These are phyloP conservation scores for Psammodynastes pulverulentus DNA, from an alignment of 2,113 vertebrate species.

Conservation along the genomic window DNA sequence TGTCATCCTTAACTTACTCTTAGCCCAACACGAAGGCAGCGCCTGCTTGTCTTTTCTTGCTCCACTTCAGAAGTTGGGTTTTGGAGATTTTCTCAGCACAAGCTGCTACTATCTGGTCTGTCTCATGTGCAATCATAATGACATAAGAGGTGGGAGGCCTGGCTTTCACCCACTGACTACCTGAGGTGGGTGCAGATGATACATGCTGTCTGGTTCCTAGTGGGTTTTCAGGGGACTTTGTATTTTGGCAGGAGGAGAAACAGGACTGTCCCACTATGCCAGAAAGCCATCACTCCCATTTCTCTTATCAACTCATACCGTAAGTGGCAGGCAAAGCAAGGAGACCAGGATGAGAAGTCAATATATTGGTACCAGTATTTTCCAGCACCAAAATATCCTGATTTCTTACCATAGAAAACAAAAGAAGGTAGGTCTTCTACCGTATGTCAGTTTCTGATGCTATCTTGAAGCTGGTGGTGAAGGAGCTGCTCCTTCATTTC, in stretches of 20 bases:
- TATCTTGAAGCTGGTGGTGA: background rate
- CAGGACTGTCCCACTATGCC: background rate
- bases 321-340: background rate
- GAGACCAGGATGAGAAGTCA: background rate
- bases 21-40: background rate
- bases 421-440: background rate
- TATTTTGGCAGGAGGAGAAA: background rate
- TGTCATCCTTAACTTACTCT: background rate
- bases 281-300: background rate
- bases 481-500: background rate
- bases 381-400: background rate
- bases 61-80: background rate
- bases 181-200: background rate
- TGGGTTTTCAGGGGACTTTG: background rate
- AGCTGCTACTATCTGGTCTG: background rate
- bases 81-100: background rate
- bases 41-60: background rate
- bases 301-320: background rate
- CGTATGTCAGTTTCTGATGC: background rate
- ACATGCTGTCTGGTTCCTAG: background rate
- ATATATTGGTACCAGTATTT: background rate
- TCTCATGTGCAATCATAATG: background rate
- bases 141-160: background rate
- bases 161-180: background rate
- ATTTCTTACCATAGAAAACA: background rate